phyloP scores from a whole-genome alignment of 37 sponge, comb jelly and placozoan genomes.

The Tethya wilhelma region DNA sequence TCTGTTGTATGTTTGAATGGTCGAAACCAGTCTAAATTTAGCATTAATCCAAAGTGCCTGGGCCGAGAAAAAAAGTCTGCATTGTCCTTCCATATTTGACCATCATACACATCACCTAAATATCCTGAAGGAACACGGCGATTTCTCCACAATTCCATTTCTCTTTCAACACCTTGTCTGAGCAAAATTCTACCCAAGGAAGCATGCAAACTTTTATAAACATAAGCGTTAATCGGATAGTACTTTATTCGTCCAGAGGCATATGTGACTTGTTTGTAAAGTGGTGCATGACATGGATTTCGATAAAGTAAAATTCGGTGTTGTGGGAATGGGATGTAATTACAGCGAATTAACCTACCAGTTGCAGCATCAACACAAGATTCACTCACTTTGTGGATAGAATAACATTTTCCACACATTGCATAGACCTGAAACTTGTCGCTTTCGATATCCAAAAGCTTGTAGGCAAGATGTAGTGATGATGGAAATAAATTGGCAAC shows the following conservation, averaged over 20 bases:
- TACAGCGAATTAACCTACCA: background rate
- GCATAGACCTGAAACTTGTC: background rate
- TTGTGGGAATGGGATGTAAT: background rate
- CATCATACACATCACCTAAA: constrained; percentile 1
- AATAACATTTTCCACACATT: background rate
- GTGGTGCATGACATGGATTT: background rate
- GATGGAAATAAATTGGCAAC: too few relatives aligned
- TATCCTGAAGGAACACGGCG: background rate
- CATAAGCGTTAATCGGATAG: background rate
- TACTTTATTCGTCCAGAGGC: background rate
- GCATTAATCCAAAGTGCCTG: background rate
- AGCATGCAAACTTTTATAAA: background rate
- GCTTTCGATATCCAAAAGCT: background rate
- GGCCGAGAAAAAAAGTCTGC: background rate
- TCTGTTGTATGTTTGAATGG: constrained; percentile 13
- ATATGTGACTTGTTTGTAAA: background rate
- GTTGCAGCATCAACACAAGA: background rate
- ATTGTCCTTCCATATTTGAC: background rate
- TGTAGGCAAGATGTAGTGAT: too few relatives aligned
- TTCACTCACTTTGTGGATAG: background rate
- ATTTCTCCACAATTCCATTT: background rate
- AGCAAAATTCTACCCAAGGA: background rate
- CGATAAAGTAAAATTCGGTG: background rate
- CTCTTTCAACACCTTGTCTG: background rate
- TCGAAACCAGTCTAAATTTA: constrained; percentile 18